phyloP scores from a whole-genome alignment of 2,113 vertebrate species.

The Lagenorhynchus albirostris region DNA sequence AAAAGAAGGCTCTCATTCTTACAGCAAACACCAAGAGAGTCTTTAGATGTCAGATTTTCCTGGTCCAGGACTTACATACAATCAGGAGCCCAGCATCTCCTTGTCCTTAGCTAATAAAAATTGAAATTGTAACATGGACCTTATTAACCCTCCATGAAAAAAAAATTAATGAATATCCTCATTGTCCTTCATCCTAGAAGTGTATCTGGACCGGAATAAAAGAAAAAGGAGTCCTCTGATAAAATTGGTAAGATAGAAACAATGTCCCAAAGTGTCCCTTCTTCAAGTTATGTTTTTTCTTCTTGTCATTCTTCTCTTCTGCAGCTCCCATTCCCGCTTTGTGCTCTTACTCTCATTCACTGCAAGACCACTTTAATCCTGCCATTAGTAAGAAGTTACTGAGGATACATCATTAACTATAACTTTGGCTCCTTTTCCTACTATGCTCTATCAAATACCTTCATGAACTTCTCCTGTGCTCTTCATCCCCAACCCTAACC shows the following conservation, averaged over 20 bases:
- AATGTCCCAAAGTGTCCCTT: not conserved
- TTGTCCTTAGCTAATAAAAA: conserved; percentile 67
- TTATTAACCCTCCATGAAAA: conserved; percentile 57
- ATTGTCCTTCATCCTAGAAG: conserved; percentile 52
- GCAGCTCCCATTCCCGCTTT: not conserved
- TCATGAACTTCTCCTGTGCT: not conserved
- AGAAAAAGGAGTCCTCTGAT: not conserved
- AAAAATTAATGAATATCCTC: conserved; percentile 42
- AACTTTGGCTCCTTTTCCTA: not conserved
- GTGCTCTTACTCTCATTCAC: not conserved
- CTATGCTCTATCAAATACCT: not conserved
- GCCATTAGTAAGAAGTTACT: not conserved
- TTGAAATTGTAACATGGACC: conserved; percentile 52
- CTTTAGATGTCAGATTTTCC: conserved; percentile 20
- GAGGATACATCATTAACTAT: not conserved
- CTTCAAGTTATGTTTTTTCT: not conserved
- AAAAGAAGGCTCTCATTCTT: not conserved
- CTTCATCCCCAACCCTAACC: not conserved
- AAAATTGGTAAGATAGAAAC: not conserved
- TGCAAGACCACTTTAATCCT: not conserved
- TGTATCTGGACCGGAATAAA: conserved; percentile 6
- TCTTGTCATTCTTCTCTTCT: not conserved
- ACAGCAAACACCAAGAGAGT: conserved; percentile 64
- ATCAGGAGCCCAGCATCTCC: conserved; percentile 43
- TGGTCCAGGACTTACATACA: conserved; percentile 48